phyloP scores from a whole-genome alignment of 2,888 invertebrate species.

The Tiliacea citrago region DNA sequence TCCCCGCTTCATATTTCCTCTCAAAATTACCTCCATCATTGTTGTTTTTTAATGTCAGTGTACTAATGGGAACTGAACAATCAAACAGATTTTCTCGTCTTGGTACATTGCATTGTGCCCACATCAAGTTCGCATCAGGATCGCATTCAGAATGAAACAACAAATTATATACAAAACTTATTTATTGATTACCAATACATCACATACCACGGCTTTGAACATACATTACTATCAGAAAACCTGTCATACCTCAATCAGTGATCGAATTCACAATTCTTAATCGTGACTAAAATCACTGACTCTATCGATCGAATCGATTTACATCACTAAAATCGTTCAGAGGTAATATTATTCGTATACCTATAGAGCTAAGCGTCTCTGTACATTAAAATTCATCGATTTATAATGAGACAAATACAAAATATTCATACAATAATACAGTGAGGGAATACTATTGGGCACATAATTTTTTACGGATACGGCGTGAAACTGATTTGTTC shows the following conservation, averaged over 20 bases:
- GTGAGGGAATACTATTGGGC: slow-evolving; percentile 5
- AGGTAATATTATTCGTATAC: slow-evolving; percentile 73
- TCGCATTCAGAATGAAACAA: slow-evolving; percentile 28
- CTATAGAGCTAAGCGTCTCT: slow-evolving; percentile 53
- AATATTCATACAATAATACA: slow-evolving; percentile 1
- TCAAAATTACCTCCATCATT: too few relatives aligned
- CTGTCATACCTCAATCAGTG: slow-evolving; percentile 73
- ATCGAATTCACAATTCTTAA: slow-evolving; percentile 84
- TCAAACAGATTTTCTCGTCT: not conserved
- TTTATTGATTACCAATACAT: slow-evolving; percentile 75
- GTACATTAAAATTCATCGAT: slow-evolving; percentile 58
- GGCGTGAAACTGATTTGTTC: slow-evolving; percentile 26
- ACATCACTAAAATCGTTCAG: slow-evolving; percentile 65
- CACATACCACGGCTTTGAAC: slow-evolving; percentile 74
- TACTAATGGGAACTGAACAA: not conserved
- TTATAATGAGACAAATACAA: not conserved
- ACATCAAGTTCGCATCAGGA: not conserved
- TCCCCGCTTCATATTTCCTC: too few relatives aligned
- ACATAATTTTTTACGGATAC: slow-evolving; percentile 33
- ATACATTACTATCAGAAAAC: slow-evolving; percentile 75
- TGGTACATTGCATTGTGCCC: not conserved
- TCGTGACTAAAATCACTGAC: slow-evolving; percentile 85
- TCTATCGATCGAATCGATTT: slow-evolving; percentile 61
- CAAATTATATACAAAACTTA: slow-evolving; percentile 65
- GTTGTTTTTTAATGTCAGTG: not conserved